These are phyloP conservation scores for Protodeltote pygarga DNA, from an alignment of 2,888 invertebrate genomes.

Conservation along the genomic window DNA sequence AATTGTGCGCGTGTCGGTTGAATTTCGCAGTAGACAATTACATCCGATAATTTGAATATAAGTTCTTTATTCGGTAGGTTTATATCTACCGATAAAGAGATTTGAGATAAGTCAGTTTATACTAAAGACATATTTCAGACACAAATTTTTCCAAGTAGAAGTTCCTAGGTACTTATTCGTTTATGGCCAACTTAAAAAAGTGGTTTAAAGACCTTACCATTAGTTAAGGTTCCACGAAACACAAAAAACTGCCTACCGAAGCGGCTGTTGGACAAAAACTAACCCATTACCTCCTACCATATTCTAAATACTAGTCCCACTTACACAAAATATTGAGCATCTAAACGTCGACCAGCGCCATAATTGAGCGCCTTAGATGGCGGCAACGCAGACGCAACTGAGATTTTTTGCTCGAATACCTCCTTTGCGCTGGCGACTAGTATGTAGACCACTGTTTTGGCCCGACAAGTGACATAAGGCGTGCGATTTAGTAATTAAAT, in stretches of 20 bases:
- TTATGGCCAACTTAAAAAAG: no score
- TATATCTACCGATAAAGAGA: no score
- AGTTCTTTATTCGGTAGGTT: no score
- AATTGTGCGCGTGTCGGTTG: not conserved
- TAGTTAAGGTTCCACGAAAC: not conserved
- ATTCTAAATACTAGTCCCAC: conserved; percentile 19
- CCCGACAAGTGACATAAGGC: conserved; percentile 6
- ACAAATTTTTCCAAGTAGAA: no score
- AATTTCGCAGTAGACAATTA: no score
- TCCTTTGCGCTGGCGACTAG: conserved; percentile 50
- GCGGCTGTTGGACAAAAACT: not conserved
- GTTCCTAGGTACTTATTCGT: no score
- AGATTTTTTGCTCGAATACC: conserved; percentile 52
- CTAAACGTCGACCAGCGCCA: conserved; percentile 30
- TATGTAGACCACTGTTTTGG: conserved; percentile 12
- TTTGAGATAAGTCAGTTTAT: no score
- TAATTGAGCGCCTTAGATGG: conserved; percentile 52
- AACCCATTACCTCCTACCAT: not conserved
- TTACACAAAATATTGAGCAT: conserved; percentile 39
- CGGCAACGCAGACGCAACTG: conserved; percentile 37
- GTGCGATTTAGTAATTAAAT: not conserved
- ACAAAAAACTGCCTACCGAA: not conserved
- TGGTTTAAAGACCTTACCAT: no score
- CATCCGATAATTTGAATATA: no score
- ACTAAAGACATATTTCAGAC: no score